These are phyloP conservation scores for Malthinus flaveolus DNA, from an alignment of 2,888 invertebrate species.

Conservation along the genomic window DNA sequence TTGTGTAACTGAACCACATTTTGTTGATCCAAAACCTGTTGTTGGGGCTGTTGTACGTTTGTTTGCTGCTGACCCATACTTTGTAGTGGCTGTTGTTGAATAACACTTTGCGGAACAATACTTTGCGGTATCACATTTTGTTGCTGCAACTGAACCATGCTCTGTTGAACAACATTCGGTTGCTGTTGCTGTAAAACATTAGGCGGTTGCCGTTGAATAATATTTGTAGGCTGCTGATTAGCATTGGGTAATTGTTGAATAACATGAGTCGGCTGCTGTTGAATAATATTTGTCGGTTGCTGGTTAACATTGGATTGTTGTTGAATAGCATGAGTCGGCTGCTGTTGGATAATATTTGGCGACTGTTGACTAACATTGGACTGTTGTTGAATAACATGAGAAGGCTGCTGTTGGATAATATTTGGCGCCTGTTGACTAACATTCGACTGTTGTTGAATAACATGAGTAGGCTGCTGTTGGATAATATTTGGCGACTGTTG, in stretches of 20 bases:
- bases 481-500: background rate
- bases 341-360: constrained; percentile 2
- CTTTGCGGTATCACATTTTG: constrained; percentile 6
- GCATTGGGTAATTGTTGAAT: constrained; percentile 6
- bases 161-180: constrained; percentile 10
- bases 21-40: background rate
- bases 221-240: constrained; percentile 1
- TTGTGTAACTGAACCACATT: background rate
- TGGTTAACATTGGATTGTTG: constrained; percentile 6
- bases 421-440: constrained; percentile 2
- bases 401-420: constrained; percentile 9
- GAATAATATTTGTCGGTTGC: background rate
- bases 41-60: too few species aligned
- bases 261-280: constrained; percentile 11
- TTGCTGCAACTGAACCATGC: constrained; percentile 17
- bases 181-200: constrained; percentile 10
- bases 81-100: constrained; percentile 13
- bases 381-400: constrained; percentile 1
- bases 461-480: constrained; percentile 13
- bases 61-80: constrained; percentile 9
- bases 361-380: constrained; percentile 7
- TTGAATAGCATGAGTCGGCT: constrained; percentile 6
- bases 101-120: constrained; percentile 1
- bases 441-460: constrained; percentile 4
- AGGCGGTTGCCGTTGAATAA: background rate